Base-by-base conservation (phyloP, 2,888 invertebrate species). In the Synanthedon andrenaeformis region DNA sequence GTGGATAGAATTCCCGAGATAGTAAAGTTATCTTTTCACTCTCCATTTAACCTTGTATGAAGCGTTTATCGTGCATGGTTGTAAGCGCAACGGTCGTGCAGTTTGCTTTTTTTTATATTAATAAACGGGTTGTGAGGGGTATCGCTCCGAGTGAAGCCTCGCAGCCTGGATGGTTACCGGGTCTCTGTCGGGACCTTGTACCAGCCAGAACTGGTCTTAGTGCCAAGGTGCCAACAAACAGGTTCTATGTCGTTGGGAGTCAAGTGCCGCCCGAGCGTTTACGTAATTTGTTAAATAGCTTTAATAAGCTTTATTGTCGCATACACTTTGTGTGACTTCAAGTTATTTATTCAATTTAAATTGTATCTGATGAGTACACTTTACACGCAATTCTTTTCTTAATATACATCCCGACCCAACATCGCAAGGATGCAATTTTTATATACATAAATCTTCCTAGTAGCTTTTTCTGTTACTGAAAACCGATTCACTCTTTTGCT, bases 111-210 rank as follows among this genome's bases (percentile, higher is more conserved):
- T 54, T 54, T 35, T 45, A 67, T 68, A 66, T 69, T 70, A 70
- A 65, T 65, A 70, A 70, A 70, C 69, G 62, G 64, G 71, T 69
- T 61, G 62, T 60, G 58, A 56, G 65, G 69, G 72, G 72, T 62
- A 73, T 66, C 64, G 73, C 68, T 65, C 73, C 65, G 66, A 56
- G 52, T 12, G 45, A 55, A 57, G 56, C 57, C 55, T 57, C 59
- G 55, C 55, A 45, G 35, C 35, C 54, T 51, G 53, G 52, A 56
- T 50, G 56, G 57, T 51, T 42, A 62, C 56, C 63, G 62, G 63
- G 66, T 64, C 62, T 75, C 72, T 72, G 76, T 66, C 71, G 74
- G 72, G 83, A 83, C 85, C 83, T 84, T 82, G 83, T 76, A 72
- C 70, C 63, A 63, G 67, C 61, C 61, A 55, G 70, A 77, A 82